Conservation (phyloP, 2,113 vertebrate species). For the Rynchops niger region DNA sequence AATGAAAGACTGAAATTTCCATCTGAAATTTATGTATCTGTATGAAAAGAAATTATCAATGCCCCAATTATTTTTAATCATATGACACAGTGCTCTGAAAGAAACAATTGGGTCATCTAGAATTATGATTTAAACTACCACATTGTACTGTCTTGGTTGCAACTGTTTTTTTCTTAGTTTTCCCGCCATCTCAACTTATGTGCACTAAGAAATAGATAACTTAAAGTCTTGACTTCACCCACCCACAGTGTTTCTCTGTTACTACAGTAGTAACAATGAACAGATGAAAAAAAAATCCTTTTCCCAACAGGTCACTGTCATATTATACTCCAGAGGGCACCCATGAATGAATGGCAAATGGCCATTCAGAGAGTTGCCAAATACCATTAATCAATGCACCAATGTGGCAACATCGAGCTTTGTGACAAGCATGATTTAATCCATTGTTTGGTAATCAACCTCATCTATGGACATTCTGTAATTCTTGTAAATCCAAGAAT, state of each 20-base stretch:
- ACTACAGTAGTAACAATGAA: background rate
- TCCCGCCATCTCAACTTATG: background rate
- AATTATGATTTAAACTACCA: background rate
- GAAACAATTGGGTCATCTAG: background rate
- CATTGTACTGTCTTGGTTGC: background rate
- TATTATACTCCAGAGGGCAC: background rate
- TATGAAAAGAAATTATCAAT: background rate
- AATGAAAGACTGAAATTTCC: background rate
- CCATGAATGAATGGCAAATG: conserved; percentile 46
- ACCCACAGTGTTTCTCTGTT: background rate
- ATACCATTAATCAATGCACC: conserved; percentile 22
- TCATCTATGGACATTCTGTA: conserved; percentile 37
- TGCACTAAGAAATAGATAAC: background rate
- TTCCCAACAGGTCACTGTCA: conserved; percentile 14
- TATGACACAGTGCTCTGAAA: background rate
- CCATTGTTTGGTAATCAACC: conserved; percentile 45
- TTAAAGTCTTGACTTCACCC: background rate
- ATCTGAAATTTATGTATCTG: background rate
- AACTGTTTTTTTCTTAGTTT: background rate
- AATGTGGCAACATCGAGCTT: background rate
- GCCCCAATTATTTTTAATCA: background rate
- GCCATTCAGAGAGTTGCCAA: conserved; percentile 35
- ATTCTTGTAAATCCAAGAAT: conserved; percentile 30
- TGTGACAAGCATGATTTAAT: conserved; percentile 53
- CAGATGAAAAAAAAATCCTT: background rate